Evolutionary conservation across 2,888 invertebrate species (phyloP), one percentile per base, ranked within the genome.

Genomic region (Apodemia hepburni): DNA sequence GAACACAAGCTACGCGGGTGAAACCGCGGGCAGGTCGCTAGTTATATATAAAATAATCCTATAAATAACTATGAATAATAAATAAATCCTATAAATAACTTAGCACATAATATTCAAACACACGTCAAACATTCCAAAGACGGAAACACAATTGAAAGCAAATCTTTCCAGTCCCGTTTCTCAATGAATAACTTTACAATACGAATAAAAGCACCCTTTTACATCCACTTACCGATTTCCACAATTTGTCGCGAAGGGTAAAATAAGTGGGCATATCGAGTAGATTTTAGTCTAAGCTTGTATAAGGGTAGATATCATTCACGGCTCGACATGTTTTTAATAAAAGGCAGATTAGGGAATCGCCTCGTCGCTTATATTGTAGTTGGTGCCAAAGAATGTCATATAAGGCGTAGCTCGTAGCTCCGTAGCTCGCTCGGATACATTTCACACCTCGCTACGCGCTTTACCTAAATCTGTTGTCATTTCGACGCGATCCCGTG

Each of bases 391-490:
- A 87, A 72, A 87, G 88, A 90, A 89, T 89, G 88, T 89, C 89
- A 87, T 88, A 89, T 88, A 82, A 82, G 77, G 80, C 79, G 83
- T 75, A 73, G 17, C 51, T 18, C 17, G 18, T 33, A 33, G 33
- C 33, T 33, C 33, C 33, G 18, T 51, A 76, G 33, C 84, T 76
- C 86, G 86, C 85, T 81, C 77, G 86, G 84, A 83, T 89, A 89
- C 86, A 87, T 91, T 89, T 90, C 81, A 90, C 90, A 89, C 84
- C 82, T 87, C 88, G 87, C 84, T 89, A 83, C 80, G 76, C 87
- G 85, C 87, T 87, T 87, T 86, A 82, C 87, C 85, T 85, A 87
- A 89, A 89, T 89, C 89, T 89, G 87, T 89, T 89, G 90, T 90
- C 89, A 89, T 88, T 89, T 87, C 73, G 85, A 75, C 76, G 78